These are phyloP conservation scores for Turnix velox DNA, from an alignment of 2,113 vertebrate species.

Conservation along the genomic window DNA sequence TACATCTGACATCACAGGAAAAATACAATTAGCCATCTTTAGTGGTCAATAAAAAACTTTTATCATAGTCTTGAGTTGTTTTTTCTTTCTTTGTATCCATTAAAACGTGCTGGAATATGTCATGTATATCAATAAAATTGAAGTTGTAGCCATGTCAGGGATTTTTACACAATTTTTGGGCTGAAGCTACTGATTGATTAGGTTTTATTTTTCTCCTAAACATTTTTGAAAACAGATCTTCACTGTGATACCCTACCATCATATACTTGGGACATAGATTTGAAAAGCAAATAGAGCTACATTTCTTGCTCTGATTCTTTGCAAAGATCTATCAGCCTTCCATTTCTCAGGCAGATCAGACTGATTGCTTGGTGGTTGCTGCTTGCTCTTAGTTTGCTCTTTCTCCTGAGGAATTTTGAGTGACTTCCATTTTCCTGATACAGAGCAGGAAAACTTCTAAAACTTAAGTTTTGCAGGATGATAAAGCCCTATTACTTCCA, in stretches of 20 bases:
- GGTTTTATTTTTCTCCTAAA: background rate
- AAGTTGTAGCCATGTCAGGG: background rate
- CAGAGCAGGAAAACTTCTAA: background rate
- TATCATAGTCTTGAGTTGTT: background rate
- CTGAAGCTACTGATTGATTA: background rate
- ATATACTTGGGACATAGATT: background rate
- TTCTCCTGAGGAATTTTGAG: background rate
- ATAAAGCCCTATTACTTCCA: constrained; percentile 5
- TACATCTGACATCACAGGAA: background rate
- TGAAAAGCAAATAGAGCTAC: background rate
- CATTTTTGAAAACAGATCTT: background rate
- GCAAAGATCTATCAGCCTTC: background rate
- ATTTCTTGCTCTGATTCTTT: background rate
- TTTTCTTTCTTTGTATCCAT: background rate
- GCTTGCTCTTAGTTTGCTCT: background rate
- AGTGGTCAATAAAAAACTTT: constrained; percentile 13
- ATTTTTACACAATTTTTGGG: background rate
- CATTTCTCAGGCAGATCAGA: background rate
- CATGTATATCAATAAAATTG: background rate
- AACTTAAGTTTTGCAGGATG: background rate
- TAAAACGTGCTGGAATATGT: constrained; percentile 4
- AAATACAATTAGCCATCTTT: background rate
- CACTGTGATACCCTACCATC: background rate
- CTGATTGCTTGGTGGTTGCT: background rate
- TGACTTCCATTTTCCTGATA: background rate